These are phyloP conservation scores for Rhyacophila evoluta DNA, from an alignment of 2,888 invertebrate species.

Conservation along the genomic window DNA sequence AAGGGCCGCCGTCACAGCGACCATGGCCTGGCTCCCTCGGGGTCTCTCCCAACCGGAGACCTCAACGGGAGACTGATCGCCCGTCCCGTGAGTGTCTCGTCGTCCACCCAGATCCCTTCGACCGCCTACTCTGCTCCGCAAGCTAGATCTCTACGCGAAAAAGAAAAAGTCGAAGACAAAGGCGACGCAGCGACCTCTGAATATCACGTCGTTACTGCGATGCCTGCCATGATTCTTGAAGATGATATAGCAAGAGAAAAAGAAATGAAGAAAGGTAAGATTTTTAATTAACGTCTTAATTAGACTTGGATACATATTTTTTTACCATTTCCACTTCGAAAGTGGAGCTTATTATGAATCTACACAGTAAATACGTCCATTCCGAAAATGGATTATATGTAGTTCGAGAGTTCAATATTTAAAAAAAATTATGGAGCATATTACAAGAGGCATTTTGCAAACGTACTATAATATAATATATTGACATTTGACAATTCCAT, in stretches of 20 bases:
- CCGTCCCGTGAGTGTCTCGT: slow-evolving; percentile 53
- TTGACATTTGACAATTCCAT: too few species aligned
- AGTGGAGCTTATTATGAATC: too few species aligned
- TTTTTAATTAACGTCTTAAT: too few species aligned
- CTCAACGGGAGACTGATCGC: slow-evolving; percentile 60
- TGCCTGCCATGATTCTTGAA: slow-evolving; percentile 82
- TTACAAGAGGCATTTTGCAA: too few species aligned
- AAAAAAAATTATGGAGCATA: too few species aligned
- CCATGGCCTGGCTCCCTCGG: slow-evolving; percentile 69
- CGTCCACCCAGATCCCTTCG: slow-evolving; percentile 58
- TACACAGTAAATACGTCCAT: too few species aligned
- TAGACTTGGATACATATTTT: too few species aligned
- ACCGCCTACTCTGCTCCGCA: background rate
- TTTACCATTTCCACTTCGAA: too few species aligned
- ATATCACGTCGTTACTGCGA: slow-evolving; percentile 81
- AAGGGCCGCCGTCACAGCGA: slow-evolving; percentile 76
- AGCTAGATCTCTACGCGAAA: background rate
- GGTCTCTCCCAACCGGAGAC: slow-evolving; percentile 65
- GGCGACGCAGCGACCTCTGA: slow-evolving; percentile 60
- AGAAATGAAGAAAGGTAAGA: slow-evolving; percentile 71
- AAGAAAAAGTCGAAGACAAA: slow-evolving; percentile 52
- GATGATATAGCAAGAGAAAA: slow-evolving; percentile 71
- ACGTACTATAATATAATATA: too few species aligned
- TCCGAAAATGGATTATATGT: too few species aligned
- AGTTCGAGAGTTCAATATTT: too few species aligned